Evolutionary conservation across 2,113 vertebrate species (phyloP).

Genomic region (Actinemys pallida): DNA sequence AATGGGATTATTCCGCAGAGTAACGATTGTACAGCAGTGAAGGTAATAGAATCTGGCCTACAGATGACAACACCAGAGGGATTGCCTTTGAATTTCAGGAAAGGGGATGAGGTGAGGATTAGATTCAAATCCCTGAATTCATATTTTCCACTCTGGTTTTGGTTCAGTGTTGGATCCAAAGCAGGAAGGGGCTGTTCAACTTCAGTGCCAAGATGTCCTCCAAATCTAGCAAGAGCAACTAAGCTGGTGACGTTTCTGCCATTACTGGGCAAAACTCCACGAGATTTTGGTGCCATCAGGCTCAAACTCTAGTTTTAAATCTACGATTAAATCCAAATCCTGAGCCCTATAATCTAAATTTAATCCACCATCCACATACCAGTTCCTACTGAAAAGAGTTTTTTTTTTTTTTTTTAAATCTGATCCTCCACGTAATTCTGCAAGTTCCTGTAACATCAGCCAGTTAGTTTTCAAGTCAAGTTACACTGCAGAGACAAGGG

Average conservation of each 20-base stretch:
- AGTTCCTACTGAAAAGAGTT: not conserved
- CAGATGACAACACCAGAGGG: too few species aligned
- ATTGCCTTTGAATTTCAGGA: too few species aligned
- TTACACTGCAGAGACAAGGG: not conserved
- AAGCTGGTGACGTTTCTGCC: not conserved
- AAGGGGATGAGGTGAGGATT: too few species aligned
- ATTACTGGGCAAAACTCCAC: not conserved
- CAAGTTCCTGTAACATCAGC: not conserved
- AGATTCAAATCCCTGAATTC: too few species aligned
- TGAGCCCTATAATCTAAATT: not conserved
- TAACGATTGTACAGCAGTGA: too few species aligned
- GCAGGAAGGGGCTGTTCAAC: too few species aligned
- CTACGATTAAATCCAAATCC: not conserved
- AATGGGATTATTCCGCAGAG: too few species aligned
- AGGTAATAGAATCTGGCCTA: too few species aligned
- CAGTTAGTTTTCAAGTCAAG: not conserved
- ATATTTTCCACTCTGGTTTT: too few species aligned
- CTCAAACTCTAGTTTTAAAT: not conserved
- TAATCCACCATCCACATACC: rapidly evolving
- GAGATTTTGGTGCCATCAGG: not conserved
- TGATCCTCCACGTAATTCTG: not conserved
- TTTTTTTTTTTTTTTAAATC: not conserved
- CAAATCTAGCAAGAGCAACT: too few species aligned
- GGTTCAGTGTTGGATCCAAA: too few species aligned
- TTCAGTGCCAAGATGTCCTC: too few species aligned